Base-by-base conservation (phyloP, 2,113 vertebrate genomes). In the Cinclus cinclus region DNA sequence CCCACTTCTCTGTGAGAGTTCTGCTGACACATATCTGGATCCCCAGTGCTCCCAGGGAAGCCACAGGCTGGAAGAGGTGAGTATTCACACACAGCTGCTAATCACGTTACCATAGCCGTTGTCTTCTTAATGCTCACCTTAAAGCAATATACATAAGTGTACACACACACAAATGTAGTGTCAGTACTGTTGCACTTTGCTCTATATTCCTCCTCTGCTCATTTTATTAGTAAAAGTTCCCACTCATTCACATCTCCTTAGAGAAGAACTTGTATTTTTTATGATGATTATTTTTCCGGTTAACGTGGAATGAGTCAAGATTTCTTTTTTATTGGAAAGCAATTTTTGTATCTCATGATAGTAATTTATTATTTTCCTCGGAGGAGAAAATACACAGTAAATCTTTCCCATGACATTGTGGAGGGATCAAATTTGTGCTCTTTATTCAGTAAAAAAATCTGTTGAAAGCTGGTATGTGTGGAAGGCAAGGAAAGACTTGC, bases 201-300 rank as follows among this genome's bases (percentile, higher is more conserved):
- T 83, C 33, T 79, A 10, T 79, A 77, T 92, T 93, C 25, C 53
- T 88, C 63, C 12, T 77, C 39, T 75, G 33, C 18, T 88, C 44
- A 13, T 83, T 90, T 86, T 86, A 33, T 79, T 89, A 83, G 37
- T 37, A 50, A 47, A 87, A 84, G 53, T 92, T 97, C 90, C 88
- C 47, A 71, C 25, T 95, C 79, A 62, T 90, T 92, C 87, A 70
- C 76, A 56, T 78, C 35, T 89, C 87, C 39, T 68, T 60, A 37
- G 81, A 89, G 78, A 23, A 88, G 41, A 89, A 19, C 5, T 53
- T 79, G 23, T 49, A 31, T 8, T 74, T 95, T n/a, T 81, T 41
- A 47, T 53, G 11, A 44, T 91, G 11, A 63, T 93, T 83, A 74
- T 83, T 94, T 71, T 89, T 92, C 73, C 0, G 1, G 65, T 92